phyloP scores from a whole-genome alignment of 2,888 invertebrate genomes.

The Scaptomyza polygonia region DNA sequence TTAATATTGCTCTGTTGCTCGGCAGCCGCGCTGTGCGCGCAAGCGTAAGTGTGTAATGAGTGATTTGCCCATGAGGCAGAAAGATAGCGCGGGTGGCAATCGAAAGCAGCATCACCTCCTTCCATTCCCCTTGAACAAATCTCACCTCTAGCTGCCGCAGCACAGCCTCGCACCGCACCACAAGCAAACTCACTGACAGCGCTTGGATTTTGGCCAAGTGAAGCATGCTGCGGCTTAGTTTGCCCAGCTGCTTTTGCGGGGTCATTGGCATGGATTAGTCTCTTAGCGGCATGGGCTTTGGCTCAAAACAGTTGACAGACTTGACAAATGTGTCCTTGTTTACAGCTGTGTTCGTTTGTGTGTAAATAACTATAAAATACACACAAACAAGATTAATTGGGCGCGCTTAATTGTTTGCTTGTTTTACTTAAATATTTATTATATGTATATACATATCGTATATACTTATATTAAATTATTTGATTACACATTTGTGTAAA shows the following conservation, averaged over 20 bases:
- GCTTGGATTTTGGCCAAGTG: slow-evolving; percentile 70
- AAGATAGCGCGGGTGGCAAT: slow-evolving; percentile 32
- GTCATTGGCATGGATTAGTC: slow-evolving; percentile 64
- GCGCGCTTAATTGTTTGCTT: slow-evolving; percentile 51
- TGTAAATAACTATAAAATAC: slow-evolving; percentile 38
- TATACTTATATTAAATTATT: slow-evolving; percentile 37
- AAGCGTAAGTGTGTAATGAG: slow-evolving; percentile 77
- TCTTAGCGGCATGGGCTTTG: slow-evolving; percentile 24
- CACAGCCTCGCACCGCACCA: slow-evolving; percentile 21
- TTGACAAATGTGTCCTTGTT: slow-evolving; percentile 65
- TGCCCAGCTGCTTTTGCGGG: slow-evolving; percentile 67
- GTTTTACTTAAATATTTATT: slow-evolving; percentile 48
- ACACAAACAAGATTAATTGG: slow-evolving; percentile 45
- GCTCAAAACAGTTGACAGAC: slow-evolving; percentile 70
- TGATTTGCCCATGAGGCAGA: slow-evolving; percentile 74
- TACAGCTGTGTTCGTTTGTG: slow-evolving; percentile 25
- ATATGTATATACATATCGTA: slow-evolving; percentile 5
- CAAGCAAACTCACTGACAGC: slow-evolving; percentile 60
- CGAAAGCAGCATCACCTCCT: slow-evolving; percentile 12
- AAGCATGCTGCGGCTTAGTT: slow-evolving; percentile 78
- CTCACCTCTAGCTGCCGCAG: not conserved
- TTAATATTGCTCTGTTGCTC: slow-evolving; percentile 17
- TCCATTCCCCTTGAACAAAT: not conserved
- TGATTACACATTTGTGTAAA: slow-evolving; percentile 25
- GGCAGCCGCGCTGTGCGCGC: slow-evolving; percentile 49